These are phyloP conservation scores for Iphiclides podalirius DNA, from an alignment of 2,888 invertebrate genomes.

Conservation along the genomic window DNA sequence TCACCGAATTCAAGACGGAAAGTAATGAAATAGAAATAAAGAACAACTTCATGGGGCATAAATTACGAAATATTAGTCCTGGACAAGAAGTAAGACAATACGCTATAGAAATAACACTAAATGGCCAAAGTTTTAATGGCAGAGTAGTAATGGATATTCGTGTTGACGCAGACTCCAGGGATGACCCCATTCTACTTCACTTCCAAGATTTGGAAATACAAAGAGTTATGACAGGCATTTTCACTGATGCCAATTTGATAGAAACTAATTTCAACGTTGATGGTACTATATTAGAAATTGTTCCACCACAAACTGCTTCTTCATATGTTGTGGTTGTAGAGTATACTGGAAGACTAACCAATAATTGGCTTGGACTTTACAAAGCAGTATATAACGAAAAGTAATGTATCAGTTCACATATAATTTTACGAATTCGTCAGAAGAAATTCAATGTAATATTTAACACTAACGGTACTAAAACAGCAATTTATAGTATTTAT, in stretches of 20 bases:
- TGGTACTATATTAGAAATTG: conserved; percentile 41
- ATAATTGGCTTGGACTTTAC: conserved; percentile 43
- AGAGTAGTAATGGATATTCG: conserved; percentile 41
- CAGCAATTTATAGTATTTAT: too few species aligned
- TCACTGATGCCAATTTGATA: conserved; percentile 36
- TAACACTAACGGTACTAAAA: too few species aligned
- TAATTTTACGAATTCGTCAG: too few species aligned
- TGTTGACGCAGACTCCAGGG: conserved; percentile 36
- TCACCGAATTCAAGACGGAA: background rate
- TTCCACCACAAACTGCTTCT: conserved; percentile 31
- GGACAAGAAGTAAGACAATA: conserved; percentile 45
- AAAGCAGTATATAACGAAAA: conserved; percentile 34
- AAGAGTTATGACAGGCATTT: conserved; percentile 42
- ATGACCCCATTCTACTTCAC: conserved; percentile 41
- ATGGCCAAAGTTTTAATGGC: conserved; percentile 43
- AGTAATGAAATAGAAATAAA: conserved; percentile 13
- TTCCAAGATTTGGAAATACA: conserved; percentile 37
- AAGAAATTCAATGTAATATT: too few species aligned
- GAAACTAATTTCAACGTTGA: conserved; percentile 29
- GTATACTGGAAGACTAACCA: conserved; percentile 41
- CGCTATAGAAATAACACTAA: conserved; percentile 40
- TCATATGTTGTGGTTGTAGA: conserved; percentile 46
- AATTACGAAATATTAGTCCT: conserved; percentile 40
- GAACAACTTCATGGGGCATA: conserved; percentile 28
- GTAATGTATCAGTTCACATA: conserved; percentile 29